These are phyloP conservation scores for Piezodorus guildinii DNA, from an alignment of 1,140 invertebrate genomes.

Conservation along the genomic window DNA sequence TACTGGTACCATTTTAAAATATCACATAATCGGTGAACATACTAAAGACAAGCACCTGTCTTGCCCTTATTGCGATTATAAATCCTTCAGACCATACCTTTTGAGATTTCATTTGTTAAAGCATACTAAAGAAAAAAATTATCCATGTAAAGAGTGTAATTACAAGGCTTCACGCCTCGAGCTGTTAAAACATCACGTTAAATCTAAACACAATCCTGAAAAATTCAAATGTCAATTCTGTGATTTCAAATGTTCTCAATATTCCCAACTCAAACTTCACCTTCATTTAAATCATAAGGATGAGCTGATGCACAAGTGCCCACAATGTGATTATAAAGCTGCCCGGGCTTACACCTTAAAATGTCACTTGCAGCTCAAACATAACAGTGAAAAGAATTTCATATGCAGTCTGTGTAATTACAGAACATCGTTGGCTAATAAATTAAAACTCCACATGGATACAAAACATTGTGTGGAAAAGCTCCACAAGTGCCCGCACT, in stretches of 20 bases:
- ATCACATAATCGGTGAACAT: neutral
- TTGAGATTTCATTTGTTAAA: constrained; percentile 4
- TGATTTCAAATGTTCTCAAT: neutral
- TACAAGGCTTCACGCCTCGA: neutral
- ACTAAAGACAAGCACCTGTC: neutral
- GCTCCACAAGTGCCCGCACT: neutral
- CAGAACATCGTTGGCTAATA: neutral
- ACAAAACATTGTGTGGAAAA: neutral
- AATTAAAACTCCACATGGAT: neutral
- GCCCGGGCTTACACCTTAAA: neutral
- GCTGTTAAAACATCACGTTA: too few relatives aligned
- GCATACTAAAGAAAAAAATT: neutral
- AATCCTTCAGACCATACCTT: too few relatives aligned
- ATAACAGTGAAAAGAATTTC: neutral
- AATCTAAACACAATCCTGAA: too few relatives aligned
- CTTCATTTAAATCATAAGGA: neutral
- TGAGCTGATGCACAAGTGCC: neutral
- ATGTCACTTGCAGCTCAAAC: neutral
- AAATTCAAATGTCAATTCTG: too few relatives aligned
- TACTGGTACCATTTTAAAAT: neutral
- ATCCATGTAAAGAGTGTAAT: neutral
- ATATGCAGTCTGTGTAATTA: neutral
- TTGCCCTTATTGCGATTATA: neutral
- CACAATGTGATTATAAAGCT: neutral
- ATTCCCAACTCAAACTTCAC: neutral